Base-by-base conservation (phyloP, 2,888 invertebrate genomes). In the Zygothrica quintamaculata region DNA sequence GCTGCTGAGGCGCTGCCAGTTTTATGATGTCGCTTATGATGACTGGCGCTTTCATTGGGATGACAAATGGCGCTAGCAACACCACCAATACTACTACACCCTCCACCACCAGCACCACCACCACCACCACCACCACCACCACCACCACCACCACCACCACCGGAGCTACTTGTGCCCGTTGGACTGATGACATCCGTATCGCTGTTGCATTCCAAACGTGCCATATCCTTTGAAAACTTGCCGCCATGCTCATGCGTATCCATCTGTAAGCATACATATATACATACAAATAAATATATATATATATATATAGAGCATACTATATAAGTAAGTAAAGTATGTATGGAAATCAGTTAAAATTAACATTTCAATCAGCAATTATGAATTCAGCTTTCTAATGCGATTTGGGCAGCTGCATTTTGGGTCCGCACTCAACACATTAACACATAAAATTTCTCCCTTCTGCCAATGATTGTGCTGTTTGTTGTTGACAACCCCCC, bases 121-220 rank as follows among this genome's bases (percentile, higher is more conserved):
- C 95, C 94, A 15, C 93, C 92, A 0, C 93, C 93, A 3, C 88
- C 90, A 25, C 90, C 89, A 61, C 89, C 88, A 52, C 89, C n/a
- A n/a, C n/a, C n/a, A 0, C 58, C 57, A 3, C 55, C 57, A 1
- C 95, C 94, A 15, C 93, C 92, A 0, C 93, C 93, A 3, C 88
- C 90, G 29, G 88, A 89, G 64, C 89, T 89, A 52, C 89, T 89
- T 13, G 88, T 89, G 56, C 90, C 90, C 48, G 89, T 88, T 25
- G 88, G 90, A 58, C 88, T 88, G 43, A 89, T 82, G 69, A 88
- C 84, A 64, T 88, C 88, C 59, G 90, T 86, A 59, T 88, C 88
- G 68, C 89, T 88, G 60, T 86, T 88, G 74, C 84, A 89, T 51
- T 89, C 88, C 43, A 74, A 55, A 52, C 72, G 65, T 40, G 52